Percentiles rank a stretch among this genome's conserved stretches.
Conservation (phyloP, 2,113 vertebrate genomes). For the Rutilus rutilus region DNA sequence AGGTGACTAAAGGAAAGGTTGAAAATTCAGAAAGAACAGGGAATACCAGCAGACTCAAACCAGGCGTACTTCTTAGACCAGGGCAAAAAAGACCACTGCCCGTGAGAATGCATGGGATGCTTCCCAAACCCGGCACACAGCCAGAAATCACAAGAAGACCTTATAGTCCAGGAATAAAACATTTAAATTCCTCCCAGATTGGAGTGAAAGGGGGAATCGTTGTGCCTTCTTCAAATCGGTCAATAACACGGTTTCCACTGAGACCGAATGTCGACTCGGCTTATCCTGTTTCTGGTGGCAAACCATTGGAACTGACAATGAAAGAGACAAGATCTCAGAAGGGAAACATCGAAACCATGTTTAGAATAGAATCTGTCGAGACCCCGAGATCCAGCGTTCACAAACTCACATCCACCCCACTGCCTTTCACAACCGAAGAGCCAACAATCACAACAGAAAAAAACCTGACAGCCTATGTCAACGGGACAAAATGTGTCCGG, state of each 20-base stretch:
- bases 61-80: constrained; percentile 21
- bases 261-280: constrained; percentile 37
- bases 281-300: background rate
- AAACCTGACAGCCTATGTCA: constrained; percentile 45
- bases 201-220: constrained; percentile 14
- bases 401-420: constrained; percentile 37
- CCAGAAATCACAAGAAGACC: constrained; percentile 38
- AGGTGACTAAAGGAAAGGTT: background rate
- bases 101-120: constrained; percentile 46
- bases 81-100: constrained; percentile 49
- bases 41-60: background rate
- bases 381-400: constrained; percentile 33
- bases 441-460: constrained; percentile 45
- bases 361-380: constrained; percentile 10
- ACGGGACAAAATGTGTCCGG: constrained; percentile 71
- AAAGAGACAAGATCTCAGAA: constrained; percentile 31
- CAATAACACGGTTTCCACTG: background rate
- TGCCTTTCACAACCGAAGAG: constrained; percentile 5
- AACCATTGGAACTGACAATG: background rate
- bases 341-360: constrained; percentile 24
- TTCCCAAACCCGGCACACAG: constrained; percentile 31
- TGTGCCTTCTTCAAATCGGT: constrained; percentile 47
- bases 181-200: constrained; percentile 59
- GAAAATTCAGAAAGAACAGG: background rate
- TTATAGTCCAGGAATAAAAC: constrained; percentile 8